Conservation (phyloP, 2,888 invertebrate species). For the Chesias legatella region DNA sequence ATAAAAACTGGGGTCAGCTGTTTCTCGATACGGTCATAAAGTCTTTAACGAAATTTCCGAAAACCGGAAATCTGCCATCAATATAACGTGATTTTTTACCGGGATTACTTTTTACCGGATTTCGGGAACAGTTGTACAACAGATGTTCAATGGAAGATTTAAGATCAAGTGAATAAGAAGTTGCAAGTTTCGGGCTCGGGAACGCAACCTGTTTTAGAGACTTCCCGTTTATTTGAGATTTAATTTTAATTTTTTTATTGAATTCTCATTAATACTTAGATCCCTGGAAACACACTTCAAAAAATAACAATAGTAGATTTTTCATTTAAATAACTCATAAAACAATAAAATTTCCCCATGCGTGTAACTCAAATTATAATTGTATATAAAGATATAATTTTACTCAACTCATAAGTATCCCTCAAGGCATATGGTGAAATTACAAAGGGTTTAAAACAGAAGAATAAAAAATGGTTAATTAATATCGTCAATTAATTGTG, state of each 20-base stretch:
- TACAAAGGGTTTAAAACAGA: constrained; percentile 29
- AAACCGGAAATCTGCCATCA: constrained; percentile 45
- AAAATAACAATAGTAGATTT: no score
- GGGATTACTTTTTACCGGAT: constrained; percentile 33
- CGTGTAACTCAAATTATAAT: no score
- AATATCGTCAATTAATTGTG: constrained; percentile 71
- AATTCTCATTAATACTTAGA: no score
- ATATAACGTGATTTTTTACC: constrained; percentile 37
- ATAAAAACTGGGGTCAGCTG: constrained; percentile 37
- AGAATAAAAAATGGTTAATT: constrained; percentile 63
- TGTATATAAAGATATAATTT: no score
- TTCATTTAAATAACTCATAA: no score
- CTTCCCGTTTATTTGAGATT: no score
- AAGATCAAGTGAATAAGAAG: constrained; percentile 16
- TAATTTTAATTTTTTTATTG: no score
- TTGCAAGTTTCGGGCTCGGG: constrained; percentile 2
- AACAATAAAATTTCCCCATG: no score
- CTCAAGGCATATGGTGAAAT: constrained; percentile 15
- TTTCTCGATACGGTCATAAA: constrained; percentile 42
- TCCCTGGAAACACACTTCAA: no score
- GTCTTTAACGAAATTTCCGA: constrained; percentile 28
- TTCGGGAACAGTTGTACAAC: constrained; percentile 31
- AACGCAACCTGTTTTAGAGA: no score
- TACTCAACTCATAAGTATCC: constrained; percentile 7
- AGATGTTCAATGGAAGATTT: constrained; percentile 24